Percentiles rank a stretch among this genome's conserved stretches.
These are phyloP conservation scores for Limonius californicus DNA, from an alignment of 1,140 invertebrate species.

Conservation along the genomic window DNA sequence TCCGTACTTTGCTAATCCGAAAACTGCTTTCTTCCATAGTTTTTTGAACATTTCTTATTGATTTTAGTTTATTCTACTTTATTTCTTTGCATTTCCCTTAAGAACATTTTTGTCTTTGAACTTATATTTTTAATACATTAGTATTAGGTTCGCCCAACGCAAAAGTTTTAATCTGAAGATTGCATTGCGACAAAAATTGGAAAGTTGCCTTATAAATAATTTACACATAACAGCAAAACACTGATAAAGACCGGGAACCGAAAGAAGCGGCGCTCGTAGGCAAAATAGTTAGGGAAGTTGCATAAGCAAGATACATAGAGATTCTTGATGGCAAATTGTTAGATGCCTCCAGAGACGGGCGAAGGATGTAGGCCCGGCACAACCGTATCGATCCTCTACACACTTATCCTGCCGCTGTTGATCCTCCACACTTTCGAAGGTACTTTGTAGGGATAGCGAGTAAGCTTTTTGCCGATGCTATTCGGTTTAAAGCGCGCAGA, in stretches of 20 bases:
- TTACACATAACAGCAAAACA: not conserved
- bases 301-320: not conserved
- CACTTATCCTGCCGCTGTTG: slow-evolving; percentile 12
- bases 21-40: too few species aligned
- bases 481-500: slow-evolving; percentile 24
- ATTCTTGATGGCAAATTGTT: slow-evolving; percentile 16
- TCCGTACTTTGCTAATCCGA: too few species aligned
- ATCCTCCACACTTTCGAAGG: slow-evolving; percentile 24
- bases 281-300: not conserved
- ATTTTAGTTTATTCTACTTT: too few species aligned
- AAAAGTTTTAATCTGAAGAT: too few species aligned
- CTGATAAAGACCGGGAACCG: not conserved
- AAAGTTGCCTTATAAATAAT: not conserved
- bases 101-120: too few species aligned
- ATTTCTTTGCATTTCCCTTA: too few species aligned
- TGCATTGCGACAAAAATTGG: too few species aligned
- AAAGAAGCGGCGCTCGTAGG: not conserved
- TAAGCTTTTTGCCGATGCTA: slow-evolving; percentile 20
- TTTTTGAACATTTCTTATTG: too few species aligned
- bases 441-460: slow-evolving; percentile 22
- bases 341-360: not conserved
- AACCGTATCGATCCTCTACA: slow-evolving; percentile 26
- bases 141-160: too few species aligned
- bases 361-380: slow-evolving; percentile 8
- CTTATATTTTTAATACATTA: too few species aligned